Base-by-base conservation (phyloP, 2,888 invertebrate species). In the Cetonia aurata region DNA sequence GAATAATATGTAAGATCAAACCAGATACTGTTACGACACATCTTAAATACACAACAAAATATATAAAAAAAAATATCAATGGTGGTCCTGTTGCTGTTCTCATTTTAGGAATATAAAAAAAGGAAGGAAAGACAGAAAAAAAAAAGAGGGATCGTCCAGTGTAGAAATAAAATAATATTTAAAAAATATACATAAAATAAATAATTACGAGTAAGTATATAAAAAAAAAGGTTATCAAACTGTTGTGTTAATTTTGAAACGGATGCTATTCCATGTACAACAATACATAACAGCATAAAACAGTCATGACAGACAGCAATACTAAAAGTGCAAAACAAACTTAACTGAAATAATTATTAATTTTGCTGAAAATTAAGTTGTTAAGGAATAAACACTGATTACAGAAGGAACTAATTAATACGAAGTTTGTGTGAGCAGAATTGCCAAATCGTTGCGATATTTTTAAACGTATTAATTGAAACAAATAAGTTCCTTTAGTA, bases 271-370 rank as follows among this genome's bases (percentile, higher is more conserved):
- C 62, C 62, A 65, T 65, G 62, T 65, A 65, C 62, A 65, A 42
- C 50, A 50, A 65, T 65, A 65, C 62, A 65, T 65, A 65, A 65
- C 62, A 65, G 62, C 62, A 65, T 50, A 65, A 37, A 65, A 65
- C 62, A 48, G 62, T 68, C 56, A 57, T 68, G 62, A 65, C 68
- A 68, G 62, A 65, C 68, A 68, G 71, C 71, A 71, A 71, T 53
- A 56, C 71, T 71, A 67, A 69, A 71, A 71, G 69, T 71, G 71
- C 71, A 71, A 71, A 71, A 71, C 57, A 71, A 65, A 56, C 69
- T 69, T 67, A 62, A 71, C 37, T 52, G 59, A 66, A 65, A 52
- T 67, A 50, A 67, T 71, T 69, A 69, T 53, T 69, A 69, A 62
- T 69, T 44, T 56, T 56, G 70, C 70, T 70, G 66, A 60, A 66